Conservation (phyloP, 2,113 vertebrate species). For the Heterochromis multidens region DNA sequence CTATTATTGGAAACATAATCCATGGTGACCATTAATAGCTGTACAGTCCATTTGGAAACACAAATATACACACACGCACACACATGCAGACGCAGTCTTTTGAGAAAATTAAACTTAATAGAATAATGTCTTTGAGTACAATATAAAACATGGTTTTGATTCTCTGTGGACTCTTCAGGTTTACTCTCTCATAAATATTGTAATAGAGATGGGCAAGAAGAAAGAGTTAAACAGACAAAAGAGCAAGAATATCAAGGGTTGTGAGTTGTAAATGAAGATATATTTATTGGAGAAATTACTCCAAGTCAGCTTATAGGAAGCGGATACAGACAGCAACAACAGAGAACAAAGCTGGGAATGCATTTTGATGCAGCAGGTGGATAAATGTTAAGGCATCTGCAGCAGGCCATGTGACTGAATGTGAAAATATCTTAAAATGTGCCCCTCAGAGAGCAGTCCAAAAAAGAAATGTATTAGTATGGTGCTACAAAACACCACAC, state of each 20-base stretch:
- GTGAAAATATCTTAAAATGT: neutral
- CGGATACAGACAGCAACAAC: too few species aligned
- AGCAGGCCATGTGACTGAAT: neutral
- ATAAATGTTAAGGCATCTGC: too few species aligned
- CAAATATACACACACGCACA: neutral
- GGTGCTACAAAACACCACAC: too few species aligned
- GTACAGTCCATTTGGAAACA: neutral
- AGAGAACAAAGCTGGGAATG: neutral
- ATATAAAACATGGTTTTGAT: neutral
- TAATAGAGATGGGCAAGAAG: neutral
- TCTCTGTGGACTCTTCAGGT: neutral
- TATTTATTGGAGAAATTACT: neutral
- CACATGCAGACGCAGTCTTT: neutral
- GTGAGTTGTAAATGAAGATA: neutral
- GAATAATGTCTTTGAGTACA: neutral
- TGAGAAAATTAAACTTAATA: neutral
- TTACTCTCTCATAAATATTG: slow-evolving; percentile 5
- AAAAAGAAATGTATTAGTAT: too few species aligned
- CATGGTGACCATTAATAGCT: slow-evolving; percentile 26
- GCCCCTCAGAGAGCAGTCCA: too few species aligned
- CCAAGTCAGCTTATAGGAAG: too few species aligned
- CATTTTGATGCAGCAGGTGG: too few species aligned
- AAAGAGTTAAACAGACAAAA: neutral
- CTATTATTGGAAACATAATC: slow-evolving; percentile 66
- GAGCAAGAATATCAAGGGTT: neutral